phyloP scores from a whole-genome alignment of 2,113 vertebrate genomes.

The Gallinago jamesoni region DNA sequence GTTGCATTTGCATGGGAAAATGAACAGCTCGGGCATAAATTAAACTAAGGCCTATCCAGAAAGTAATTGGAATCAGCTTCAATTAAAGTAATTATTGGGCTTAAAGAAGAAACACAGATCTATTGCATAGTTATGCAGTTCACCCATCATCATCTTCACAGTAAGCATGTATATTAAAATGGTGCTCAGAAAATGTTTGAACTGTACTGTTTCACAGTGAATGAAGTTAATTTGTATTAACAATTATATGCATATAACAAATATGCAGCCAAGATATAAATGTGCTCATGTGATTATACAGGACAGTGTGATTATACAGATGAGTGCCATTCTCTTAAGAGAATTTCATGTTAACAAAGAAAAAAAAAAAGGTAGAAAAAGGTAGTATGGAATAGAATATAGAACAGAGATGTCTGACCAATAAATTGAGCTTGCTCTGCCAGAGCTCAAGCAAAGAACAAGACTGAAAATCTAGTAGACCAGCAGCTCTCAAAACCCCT shows the following conservation, averaged over 20 bases:
- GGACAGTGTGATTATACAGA: not conserved
- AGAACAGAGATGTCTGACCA: not conserved
- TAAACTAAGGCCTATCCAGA: not conserved
- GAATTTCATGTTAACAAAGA: not conserved
- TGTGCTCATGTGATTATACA: not conserved
- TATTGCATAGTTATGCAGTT: not conserved
- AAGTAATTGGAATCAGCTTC: not conserved
- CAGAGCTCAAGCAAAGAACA: not conserved
- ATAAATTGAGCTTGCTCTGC: not conserved
- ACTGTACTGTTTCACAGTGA: not conserved
- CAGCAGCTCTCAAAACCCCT: not conserved
- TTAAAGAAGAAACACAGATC: not conserved
- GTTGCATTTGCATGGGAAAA: conserved; percentile 13
- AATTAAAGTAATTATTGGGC: not conserved
- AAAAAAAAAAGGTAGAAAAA: not conserved
- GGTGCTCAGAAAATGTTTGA: not conserved
- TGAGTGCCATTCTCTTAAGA: not conserved
- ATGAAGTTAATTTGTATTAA: not conserved
- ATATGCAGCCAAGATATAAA: not conserved
- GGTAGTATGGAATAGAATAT: not conserved
- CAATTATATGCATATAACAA: not conserved
- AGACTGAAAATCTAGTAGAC: not conserved
- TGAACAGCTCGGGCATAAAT: not conserved
- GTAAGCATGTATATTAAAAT: not conserved
- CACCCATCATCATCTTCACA: not conserved